A percentile compares a stretch with the other conserved stretches of the same genome.
Evolutionary conservation across 2,888 invertebrate genomes (phyloP).

Genomic region (Agrotis clavis): DNA sequence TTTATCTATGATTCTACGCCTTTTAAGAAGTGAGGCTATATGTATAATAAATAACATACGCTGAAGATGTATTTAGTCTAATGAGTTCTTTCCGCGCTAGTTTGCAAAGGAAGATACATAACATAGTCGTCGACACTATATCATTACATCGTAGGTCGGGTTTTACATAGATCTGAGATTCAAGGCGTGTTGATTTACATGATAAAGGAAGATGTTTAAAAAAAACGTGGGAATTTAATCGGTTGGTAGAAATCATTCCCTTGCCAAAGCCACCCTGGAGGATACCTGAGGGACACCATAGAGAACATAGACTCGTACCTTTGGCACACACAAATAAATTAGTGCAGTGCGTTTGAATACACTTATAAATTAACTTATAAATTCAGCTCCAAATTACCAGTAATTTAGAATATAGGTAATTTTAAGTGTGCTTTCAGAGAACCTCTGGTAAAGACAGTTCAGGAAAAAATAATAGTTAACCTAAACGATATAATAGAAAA

Average conservation of each 20-base stretch:
- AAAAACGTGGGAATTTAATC: conserved; percentile 5
- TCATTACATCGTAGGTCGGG: not conserved
- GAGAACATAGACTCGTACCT: too few relatives aligned
- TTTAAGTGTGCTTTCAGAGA: not conserved
- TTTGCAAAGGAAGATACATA: conserved; percentile 17
- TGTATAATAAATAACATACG: not conserved
- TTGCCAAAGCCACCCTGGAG: too few relatives aligned
- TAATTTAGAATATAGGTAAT: not conserved
- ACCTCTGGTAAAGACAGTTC: not conserved
- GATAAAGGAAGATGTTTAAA: not conserved
- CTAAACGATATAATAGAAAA: too few relatives aligned
- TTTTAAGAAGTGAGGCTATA: conserved; percentile 14
- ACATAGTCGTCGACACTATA: conserved; percentile 14
- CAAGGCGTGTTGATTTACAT: not conserved
- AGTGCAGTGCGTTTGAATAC: too few relatives aligned
- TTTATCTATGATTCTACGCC: conserved; percentile 41
- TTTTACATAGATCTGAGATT: conserved; percentile 13
- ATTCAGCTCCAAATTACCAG: not conserved
- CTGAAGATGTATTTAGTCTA: not conserved
- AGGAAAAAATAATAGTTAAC: too few relatives aligned
- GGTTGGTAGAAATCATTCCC: too few relatives aligned
- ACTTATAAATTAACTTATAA: too few relatives aligned
- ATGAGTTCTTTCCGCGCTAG: conserved; percentile 13
- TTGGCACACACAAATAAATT: too few relatives aligned
- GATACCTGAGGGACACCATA: too few relatives aligned